These are phyloP conservation scores for Emys orbicularis DNA, from an alignment of 2,797 vertebrate species.

Conservation along the genomic window DNA sequence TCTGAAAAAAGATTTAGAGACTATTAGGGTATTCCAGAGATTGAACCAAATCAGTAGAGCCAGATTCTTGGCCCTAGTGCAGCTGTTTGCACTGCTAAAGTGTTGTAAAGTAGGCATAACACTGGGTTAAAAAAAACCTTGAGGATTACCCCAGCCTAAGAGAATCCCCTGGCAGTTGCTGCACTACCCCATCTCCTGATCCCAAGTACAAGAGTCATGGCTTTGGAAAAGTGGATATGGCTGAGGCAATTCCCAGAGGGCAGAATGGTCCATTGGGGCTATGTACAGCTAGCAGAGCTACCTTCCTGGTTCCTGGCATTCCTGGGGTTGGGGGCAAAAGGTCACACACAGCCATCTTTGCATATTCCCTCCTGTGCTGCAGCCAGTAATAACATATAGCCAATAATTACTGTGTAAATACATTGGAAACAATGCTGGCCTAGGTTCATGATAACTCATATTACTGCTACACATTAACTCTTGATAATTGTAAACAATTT, in stretches of 20 bases:
- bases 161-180: neutral
- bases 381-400: too few species aligned
- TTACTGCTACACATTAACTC: conserved; percentile 1
- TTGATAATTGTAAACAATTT: neutral
- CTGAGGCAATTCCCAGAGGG: too few species aligned
- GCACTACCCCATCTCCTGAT: neutral
- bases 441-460: neutral
- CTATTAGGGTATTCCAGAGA: neutral
- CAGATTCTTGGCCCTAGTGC: too few species aligned
- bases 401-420: neutral
- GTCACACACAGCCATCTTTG: neutral
- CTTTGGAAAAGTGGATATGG: too few species aligned
- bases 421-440: neutral
- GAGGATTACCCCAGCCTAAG: neutral
- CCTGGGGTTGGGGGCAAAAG: neutral
- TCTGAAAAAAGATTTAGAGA: neutral
- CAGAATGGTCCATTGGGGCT: neutral
- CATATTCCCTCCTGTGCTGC: neutral
- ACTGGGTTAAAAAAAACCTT: neutral
- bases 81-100: neutral
- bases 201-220: neutral
- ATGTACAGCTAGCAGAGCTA: neutral
- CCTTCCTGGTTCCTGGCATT: neutral
- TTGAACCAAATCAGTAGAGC: neutral
- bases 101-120: neutral